Evolutionary conservation across 2,888 invertebrate genomes (phyloP), one percentile per base, ranked within the genome.

Genomic region (Schrankia costaestrigalis): DNA sequence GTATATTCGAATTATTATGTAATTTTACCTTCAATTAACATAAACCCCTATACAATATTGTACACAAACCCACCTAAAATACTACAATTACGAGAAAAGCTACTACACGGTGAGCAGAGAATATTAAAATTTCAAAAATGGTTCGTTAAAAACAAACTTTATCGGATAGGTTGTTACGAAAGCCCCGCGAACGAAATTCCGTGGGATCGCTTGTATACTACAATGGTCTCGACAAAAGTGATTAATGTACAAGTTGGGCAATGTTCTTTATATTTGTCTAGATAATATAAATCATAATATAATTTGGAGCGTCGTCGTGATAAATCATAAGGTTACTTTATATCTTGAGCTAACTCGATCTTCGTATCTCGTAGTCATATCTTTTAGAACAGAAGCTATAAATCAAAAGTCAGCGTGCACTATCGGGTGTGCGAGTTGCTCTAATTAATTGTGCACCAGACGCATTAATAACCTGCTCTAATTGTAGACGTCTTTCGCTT

Each of bases 391-490:
- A 55, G 38, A 37, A 35, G 59, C 49, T 52, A 64, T 75, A 67
- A 74, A 71, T 76, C 66, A 68, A 46, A 31, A 40, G 35, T 36
- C 40, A 32, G 42, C 39, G 41, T 65, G 67, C 66, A 69, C 63
- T 69, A 70, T 74, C 60, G 46, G 54, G 53, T 38, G 45, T 38
- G 46, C 47, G 57, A 59, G 43, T 43, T 41, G 44, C 55, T 60
- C 49, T 72, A 68, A 78, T 75, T 76, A 75, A 74, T 72, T 70
- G 56, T 64, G 55, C 57, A 60, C 46, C 48, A 44, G 51, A 63
- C 67, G 63, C 63, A 71, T 73, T 69, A 72, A 74, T 76, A 73
- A 68, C 61, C 42, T 53, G 46, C 46, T 68, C 58, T 70, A 68
- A 69, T 68, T 66, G 61, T 62, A 53, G 57, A 56, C 60, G 56